Evolutionary conservation across 2,888 invertebrate species (phyloP), one percentile per base, ranked within the genome.

Genomic region (Lasioglossum pauxillum): DNA sequence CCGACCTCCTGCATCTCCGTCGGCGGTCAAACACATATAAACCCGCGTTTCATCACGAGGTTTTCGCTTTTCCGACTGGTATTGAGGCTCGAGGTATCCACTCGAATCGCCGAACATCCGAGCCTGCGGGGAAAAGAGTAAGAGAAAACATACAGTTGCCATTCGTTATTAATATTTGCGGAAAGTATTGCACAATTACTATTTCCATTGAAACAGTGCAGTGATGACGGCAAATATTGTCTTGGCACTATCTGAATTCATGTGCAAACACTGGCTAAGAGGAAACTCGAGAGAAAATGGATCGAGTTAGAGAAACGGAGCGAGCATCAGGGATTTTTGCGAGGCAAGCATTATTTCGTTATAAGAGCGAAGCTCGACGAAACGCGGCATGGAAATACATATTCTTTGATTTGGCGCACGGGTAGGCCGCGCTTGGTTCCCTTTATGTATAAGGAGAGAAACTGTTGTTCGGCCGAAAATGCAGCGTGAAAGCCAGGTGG

Each of bases 401-500:
- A 64, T 64, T 64, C 16, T 64, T 16, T 64, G 64, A 64, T 64
- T 64, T 64, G 14, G 64, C 64, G 64, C 64, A 64, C 64, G 64
- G 64, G 64, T n/a, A 31, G 5, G 31, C 31, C 31, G 27, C 64
- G 31, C 64, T 64, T 64, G 14, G 31, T 31, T 69, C 69, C 41
- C 69, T 38, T 69, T 69, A 49, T 57, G 57, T 53, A 82, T 41
- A 69, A 38, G 75, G 80, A 71, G 84, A 85, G 86, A 85, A 86
- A 85, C 78, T 81, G 89, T 74, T n/a, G 78, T 78, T 75, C 71
- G 46, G 31, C 46, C 82, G 88, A 87, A 86, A 87, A 83, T 85
- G 76, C 73, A 74, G 75, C 84, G 72, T 84, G 88, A 91, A 90
- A 88, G 91, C 94, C 94, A 94, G 94, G 92, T 94, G 94, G 93